These are phyloP conservation scores for Embidobia sp. DNA, from an alignment of 2,888 invertebrate genomes.

Conservation along the genomic window DNA sequence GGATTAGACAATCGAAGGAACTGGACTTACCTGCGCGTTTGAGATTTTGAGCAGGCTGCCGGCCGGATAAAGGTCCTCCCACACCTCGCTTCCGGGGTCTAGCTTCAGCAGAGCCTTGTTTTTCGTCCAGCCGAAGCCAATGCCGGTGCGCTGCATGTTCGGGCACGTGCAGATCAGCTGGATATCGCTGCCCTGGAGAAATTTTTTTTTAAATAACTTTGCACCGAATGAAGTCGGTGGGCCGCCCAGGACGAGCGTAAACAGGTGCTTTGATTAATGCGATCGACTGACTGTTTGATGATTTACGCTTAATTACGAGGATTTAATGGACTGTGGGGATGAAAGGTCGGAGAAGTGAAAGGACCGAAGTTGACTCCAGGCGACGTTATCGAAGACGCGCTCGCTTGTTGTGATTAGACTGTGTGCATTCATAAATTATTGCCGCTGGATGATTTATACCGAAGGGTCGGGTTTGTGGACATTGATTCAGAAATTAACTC, in stretches of 20 bases:
- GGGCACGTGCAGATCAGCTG: slow-evolving; percentile 88
- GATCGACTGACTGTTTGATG: slow-evolving; percentile 45
- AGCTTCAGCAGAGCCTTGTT: slow-evolving; percentile 89
- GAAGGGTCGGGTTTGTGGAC: too few relatives aligned
- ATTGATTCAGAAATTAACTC: too few relatives aligned
- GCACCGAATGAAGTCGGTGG: too few relatives aligned
- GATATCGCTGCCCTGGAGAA: slow-evolving; percentile 86
- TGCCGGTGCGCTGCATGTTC: slow-evolving; percentile 81
- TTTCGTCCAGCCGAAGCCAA: slow-evolving; percentile 93
- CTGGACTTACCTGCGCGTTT: slow-evolving; percentile 86
- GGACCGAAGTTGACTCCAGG: neutral
- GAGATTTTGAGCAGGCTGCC: slow-evolving; percentile 91
- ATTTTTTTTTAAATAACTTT: too few relatives aligned
- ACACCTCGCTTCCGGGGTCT: slow-evolving; percentile 88
- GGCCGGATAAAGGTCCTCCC: slow-evolving; percentile 92
- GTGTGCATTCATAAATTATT: too few relatives aligned
- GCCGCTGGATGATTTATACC: too few relatives aligned
- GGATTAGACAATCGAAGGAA: slow-evolving; percentile 9
- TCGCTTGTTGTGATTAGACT: too few relatives aligned
- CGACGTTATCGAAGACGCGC: too few relatives aligned
- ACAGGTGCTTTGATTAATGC: slow-evolving; percentile 50
- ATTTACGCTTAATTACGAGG: slow-evolving; percentile 48
- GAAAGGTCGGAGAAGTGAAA: neutral
- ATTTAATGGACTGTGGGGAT: slow-evolving; percentile 23
- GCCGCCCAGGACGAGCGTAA: too few relatives aligned